phyloP scores from a whole-genome alignment of 2,888 invertebrate genomes.

The Tachina fera region DNA sequence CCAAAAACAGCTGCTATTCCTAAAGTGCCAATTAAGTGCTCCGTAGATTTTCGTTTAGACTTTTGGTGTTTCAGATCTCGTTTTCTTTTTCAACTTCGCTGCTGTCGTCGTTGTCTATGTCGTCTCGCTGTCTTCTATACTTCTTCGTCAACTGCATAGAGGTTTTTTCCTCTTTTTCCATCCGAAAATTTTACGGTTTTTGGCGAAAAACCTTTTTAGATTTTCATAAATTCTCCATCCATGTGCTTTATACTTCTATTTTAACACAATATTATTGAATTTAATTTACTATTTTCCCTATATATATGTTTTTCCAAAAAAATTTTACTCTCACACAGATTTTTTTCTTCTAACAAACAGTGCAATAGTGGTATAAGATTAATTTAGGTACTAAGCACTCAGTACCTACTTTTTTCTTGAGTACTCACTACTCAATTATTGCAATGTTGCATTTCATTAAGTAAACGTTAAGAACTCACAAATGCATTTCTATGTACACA shows the following conservation, averaged over 20 bases:
- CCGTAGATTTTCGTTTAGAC: slow-evolving; percentile 50
- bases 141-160: slow-evolving; percentile 70
- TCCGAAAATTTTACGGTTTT: slow-evolving; percentile 54
- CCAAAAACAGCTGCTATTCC: slow-evolving; percentile 46
- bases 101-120: slow-evolving; percentile 64
- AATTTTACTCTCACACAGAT: slow-evolving; percentile 56
- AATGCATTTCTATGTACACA: not conserved
- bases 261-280: slow-evolving; percentile 47
- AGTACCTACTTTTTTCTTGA: slow-evolving; percentile 1
- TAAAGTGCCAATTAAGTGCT: slow-evolving; percentile 39
- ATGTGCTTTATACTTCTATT: slow-evolving; percentile 45
- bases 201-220: slow-evolving; percentile 37
- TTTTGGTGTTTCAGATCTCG: slow-evolving; percentile 65
- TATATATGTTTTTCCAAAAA: slow-evolving; percentile 47
- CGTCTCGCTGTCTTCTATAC: slow-evolving; percentile 65
- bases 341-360: slow-evolving; percentile 63
- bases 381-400: slow-evolving; percentile 1
- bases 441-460: slow-evolving; percentile 33
- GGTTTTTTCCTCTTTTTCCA: slow-evolving; percentile 70
- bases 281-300: slow-evolving; percentile 64
- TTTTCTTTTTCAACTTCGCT: slow-evolving; percentile 68
- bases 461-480: not conserved
- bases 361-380: slow-evolving; percentile 59
- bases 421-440: slow-evolving; percentile 24
- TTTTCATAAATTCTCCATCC: slow-evolving; percentile 62